Evolutionary conservation across 2,888 invertebrate species (phyloP).

Genomic region (Epicampocera succincta): DNA sequence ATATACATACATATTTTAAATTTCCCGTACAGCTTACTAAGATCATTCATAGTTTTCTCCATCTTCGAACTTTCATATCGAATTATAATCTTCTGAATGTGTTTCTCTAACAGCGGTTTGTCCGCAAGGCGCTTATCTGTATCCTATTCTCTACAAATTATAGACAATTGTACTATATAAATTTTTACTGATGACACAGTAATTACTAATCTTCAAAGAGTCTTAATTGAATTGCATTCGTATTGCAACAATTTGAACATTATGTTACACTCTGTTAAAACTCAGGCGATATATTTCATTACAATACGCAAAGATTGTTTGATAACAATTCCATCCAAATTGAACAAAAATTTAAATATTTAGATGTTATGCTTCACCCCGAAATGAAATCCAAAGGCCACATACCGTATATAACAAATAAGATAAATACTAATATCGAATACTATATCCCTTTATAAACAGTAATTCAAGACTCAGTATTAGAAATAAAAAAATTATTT

Average conservation of each 20-base stretch:
- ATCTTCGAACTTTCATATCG: constrained; percentile 6
- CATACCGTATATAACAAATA: too few relatives aligned
- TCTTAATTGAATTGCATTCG: too few relatives aligned
- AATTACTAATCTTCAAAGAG: too few relatives aligned
- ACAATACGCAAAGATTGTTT: constrained; percentile 6
- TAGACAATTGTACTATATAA: too few relatives aligned
- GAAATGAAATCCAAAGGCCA: neutral
- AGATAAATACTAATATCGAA: neutral
- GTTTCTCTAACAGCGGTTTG: constrained; percentile 9
- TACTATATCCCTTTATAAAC: constrained; percentile 8
- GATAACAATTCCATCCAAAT: neutral
- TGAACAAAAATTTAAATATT: constrained; percentile 2
- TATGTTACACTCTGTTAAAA: neutral
- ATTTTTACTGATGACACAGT: neutral
- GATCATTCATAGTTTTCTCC: constrained; percentile 14
- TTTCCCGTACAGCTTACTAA: too few relatives aligned
- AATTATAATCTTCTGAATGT: constrained; percentile 1
- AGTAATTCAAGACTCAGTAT: neutral
- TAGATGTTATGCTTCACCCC: too few relatives aligned
- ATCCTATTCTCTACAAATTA: neutral
- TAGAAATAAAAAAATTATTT: neutral
- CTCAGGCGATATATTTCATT: constrained; percentile 7
- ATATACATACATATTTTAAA: neutral
- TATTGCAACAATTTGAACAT: neutral
- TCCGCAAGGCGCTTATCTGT: neutral